These are phyloP conservation scores for Apamea sordens DNA, from an alignment of 2,888 invertebrate genomes.

Conservation along the genomic window DNA sequence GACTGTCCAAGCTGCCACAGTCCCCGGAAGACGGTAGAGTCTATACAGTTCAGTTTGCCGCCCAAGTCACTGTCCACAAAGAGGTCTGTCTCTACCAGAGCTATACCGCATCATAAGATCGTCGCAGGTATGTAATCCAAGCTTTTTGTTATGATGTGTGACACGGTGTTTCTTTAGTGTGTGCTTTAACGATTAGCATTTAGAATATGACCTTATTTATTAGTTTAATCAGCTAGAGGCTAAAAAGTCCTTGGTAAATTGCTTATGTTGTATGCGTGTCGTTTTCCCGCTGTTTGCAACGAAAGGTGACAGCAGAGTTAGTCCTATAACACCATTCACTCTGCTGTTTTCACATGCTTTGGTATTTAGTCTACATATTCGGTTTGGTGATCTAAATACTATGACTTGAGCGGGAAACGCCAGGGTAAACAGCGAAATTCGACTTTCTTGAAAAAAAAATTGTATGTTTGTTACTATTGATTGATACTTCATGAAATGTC, in stretches of 20 bases:
- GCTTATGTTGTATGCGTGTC: background rate
- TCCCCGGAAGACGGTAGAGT: conserved; percentile 77
- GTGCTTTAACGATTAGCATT: background rate
- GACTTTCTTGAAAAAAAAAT: too few relatives aligned
- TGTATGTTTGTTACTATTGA: too few relatives aligned
- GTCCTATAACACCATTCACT: background rate
- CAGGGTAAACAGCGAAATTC: too few relatives aligned
- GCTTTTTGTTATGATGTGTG: background rate
- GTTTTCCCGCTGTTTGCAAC: background rate
- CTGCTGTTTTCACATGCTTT: background rate
- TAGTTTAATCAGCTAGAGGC: background rate
- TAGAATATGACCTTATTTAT: background rate
- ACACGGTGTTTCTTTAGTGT: background rate
- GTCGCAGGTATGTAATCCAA: conserved; percentile 80
- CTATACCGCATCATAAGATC: conserved; percentile 84
- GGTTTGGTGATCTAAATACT: background rate
- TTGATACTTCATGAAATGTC: too few relatives aligned
- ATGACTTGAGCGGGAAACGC: background rate
- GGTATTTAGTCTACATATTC: background rate
- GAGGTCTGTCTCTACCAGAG: conserved; percentile 68
- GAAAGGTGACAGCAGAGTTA: too few relatives aligned
- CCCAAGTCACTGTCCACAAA: conserved; percentile 77
- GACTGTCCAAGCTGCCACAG: conserved; percentile 74
- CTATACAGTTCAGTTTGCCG: conserved; percentile 78
- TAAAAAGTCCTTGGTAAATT: background rate